phyloP scores from a whole-genome alignment of 2,888 invertebrate species.

The Cremastobaeus sp. region DNA sequence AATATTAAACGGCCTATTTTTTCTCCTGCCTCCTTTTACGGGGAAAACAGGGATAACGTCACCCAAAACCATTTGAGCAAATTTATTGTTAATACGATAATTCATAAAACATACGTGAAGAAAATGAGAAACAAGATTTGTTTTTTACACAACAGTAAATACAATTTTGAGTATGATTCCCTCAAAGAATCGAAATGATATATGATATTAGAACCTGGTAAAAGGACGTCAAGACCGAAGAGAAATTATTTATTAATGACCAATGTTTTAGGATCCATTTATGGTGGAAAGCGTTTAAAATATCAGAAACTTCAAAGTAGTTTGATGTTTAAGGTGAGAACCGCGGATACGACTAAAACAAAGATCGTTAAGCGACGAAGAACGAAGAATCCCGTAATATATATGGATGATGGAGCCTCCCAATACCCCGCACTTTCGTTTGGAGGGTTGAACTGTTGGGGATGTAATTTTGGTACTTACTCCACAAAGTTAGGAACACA shows the following conservation, averaged over 20 bases:
- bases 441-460: conserved; percentile 66
- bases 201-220: no score
- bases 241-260: no score
- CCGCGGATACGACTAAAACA: conserved; percentile 69
- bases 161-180: neutral
- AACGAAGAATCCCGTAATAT: conserved; percentile 70
- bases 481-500: conserved; percentile 71
- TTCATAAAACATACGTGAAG: conserved; percentile 15
- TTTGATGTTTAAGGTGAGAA: conserved; percentile 66
- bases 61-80: conserved; percentile 8
- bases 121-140: neutral
- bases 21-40: conserved; percentile 13
- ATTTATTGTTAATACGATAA: conserved; percentile 28
- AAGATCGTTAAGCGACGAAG: conserved; percentile 71
- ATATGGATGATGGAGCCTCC: conserved; percentile 69
- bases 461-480: conserved; percentile 74
- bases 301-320: conserved; percentile 46
- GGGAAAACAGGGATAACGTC: conserved; percentile 10
- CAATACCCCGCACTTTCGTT: conserved; percentile 67
- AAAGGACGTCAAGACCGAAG: no score
- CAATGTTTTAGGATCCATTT: no score
- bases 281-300: conserved; percentile 9
- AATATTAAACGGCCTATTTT: conserved; percentile 53
- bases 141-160: neutral
- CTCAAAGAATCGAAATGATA: no score